These are phyloP conservation scores for Heliconius aoede DNA, from an alignment of 2,888 invertebrate species.

Conservation along the genomic window DNA sequence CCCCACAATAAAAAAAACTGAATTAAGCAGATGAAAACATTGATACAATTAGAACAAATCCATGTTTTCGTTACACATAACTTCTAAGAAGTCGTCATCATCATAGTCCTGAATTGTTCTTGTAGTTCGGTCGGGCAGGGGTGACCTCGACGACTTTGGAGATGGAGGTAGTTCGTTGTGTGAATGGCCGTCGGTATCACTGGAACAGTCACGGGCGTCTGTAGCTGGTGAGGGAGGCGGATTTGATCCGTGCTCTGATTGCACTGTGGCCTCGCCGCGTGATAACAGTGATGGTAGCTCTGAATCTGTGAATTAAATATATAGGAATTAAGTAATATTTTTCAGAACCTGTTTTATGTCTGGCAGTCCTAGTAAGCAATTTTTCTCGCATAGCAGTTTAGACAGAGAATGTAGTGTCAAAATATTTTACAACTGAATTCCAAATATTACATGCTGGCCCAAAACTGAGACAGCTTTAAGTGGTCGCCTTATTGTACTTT, in stretches of 20 bases:
- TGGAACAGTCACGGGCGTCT: slow-evolving; percentile 87
- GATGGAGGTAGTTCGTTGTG: slow-evolving; percentile 65
- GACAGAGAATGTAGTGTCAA: too few relatives aligned
- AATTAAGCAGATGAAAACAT: slow-evolving; percentile 36
- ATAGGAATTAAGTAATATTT: background rate
- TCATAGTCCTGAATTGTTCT: slow-evolving; percentile 73
- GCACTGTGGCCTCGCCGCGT: slow-evolving; percentile 83
- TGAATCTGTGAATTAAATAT: slow-evolving; percentile 67
- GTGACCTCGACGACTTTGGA: slow-evolving; percentile 49
- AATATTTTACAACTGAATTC: too few relatives aligned
- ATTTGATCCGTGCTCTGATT: slow-evolving; percentile 86
- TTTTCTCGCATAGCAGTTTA: too few relatives aligned
- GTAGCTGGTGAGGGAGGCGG: slow-evolving; percentile 93
- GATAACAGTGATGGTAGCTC: slow-evolving; percentile 86
- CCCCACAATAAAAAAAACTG: background rate
- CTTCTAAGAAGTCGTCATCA: slow-evolving; percentile 88
- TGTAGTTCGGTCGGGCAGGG: slow-evolving; percentile 60
- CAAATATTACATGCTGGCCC: too few relatives aligned
- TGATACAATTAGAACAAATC: slow-evolving; percentile 84
- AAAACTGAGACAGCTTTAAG: too few relatives aligned
- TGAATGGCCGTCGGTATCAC: slow-evolving; percentile 84
- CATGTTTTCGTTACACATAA: slow-evolving; percentile 88
- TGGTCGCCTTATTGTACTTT: too few relatives aligned
- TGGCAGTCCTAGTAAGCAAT: too few relatives aligned
- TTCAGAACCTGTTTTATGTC: too few relatives aligned